Conservation (phyloP, 2,797 vertebrate genomes). For the Danio aesculapii region DNA sequence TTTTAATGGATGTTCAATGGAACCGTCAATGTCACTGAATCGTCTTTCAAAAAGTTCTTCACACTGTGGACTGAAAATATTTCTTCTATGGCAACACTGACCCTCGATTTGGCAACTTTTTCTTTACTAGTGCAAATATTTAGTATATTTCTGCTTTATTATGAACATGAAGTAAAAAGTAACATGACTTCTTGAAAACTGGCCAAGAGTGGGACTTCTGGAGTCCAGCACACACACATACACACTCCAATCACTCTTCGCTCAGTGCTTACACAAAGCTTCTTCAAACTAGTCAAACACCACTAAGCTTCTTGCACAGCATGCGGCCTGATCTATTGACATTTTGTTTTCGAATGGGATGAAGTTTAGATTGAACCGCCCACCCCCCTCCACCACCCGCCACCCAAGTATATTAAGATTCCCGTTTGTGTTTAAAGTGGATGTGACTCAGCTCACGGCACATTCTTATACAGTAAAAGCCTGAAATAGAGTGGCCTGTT, state of each 20-base stretch:
- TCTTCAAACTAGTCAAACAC: constrained; percentile 40
- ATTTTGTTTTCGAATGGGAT: constrained; percentile 26
- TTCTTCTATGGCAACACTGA: neutral
- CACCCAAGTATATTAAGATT: constrained; percentile 44
- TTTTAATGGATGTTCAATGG: too few relatives aligned
- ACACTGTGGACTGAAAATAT: neutral
- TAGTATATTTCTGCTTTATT: neutral
- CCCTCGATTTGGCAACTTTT: neutral
- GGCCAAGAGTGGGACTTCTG: constrained; percentile 14
- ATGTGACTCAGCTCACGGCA: constrained; percentile 52
- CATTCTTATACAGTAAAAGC: constrained; percentile 48
- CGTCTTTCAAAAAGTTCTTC: too few relatives aligned
- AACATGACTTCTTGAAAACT: constrained; percentile 28
- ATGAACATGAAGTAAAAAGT: neutral
- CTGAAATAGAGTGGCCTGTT: constrained; percentile 55
- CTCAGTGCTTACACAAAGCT: constrained; percentile 38
- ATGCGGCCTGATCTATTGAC: constrained; percentile 39
- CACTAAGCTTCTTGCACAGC: constrained; percentile 34
- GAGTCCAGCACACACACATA: constrained; percentile 9
- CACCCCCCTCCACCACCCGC: too few relatives aligned
- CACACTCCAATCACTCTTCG: constrained; percentile 9
- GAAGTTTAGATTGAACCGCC: constrained; percentile 43
- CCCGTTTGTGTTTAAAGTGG: constrained; percentile 36
- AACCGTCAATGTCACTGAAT: too few relatives aligned
- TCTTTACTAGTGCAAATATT: too few relatives aligned